Evolutionary conservation across 2,888 invertebrate species (phyloP).

Genomic region (Formica aserva): DNA sequence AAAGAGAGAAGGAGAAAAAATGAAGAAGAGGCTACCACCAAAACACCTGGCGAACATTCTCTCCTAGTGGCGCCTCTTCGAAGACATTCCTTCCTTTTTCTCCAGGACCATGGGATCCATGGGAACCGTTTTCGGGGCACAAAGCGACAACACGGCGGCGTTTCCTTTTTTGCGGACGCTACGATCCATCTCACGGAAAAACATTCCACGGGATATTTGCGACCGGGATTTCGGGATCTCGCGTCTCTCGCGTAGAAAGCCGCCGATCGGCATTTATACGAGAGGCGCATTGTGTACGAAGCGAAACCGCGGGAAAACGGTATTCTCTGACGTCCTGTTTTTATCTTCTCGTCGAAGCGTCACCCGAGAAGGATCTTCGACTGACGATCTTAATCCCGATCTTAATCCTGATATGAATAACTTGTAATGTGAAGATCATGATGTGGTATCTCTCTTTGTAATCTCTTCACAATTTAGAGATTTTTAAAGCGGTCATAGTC

Average conservation of each 20-base stretch:
- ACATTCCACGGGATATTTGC: slow-evolving; percentile 51
- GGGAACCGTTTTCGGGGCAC: slow-evolving; percentile 73
- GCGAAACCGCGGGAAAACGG: background rate
- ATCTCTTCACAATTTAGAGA: slow-evolving; percentile 8
- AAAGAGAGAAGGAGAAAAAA: slow-evolving; percentile 37
- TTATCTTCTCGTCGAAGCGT: background rate
- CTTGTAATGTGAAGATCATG: background rate
- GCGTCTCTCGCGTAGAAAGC: background rate
- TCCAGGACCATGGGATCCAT: slow-evolving; percentile 73
- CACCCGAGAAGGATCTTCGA: background rate
- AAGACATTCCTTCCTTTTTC: slow-evolving; percentile 75
- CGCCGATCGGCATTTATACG: background rate
- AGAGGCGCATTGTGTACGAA: background rate
- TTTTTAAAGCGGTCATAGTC: background rate
- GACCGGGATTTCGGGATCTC: background rate
- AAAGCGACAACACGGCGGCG: slow-evolving; percentile 54
- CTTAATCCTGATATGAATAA: slow-evolving; percentile 19
- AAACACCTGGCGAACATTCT: slow-evolving; percentile 81
- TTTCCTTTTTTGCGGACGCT: slow-evolving; percentile 54
- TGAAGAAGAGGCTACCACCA: slow-evolving; percentile 65
- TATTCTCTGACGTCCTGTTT: background rate
- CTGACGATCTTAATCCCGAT: slow-evolving; percentile 2
- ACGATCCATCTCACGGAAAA: slow-evolving; percentile 55
- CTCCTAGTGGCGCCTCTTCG: slow-evolving; percentile 78
- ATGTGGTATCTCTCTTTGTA: background rate